Evolutionary conservation across 1,140 invertebrate species (phyloP), one percentile per base, ranked within the genome.

Genomic region (Zaprionus nigranus): DNA sequence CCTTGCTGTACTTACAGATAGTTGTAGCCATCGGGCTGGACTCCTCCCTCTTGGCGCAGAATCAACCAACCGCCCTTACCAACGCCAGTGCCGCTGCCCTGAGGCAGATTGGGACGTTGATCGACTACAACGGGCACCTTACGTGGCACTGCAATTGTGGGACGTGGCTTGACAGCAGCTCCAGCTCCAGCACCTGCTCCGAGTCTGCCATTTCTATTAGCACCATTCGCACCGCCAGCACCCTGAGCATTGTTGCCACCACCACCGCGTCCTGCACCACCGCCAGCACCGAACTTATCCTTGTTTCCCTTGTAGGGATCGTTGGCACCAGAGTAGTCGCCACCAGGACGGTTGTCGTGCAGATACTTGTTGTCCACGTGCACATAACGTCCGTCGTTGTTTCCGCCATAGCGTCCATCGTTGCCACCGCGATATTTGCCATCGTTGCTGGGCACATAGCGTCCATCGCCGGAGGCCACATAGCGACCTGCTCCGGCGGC

Each of bases 341-440:
- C 91, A 4, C 81, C 91, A 53, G 73, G 73, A 51, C 85, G 79
- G 75, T 84, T 71, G 28, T 91, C 82, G n/a, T 92, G 86, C 17
- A 74, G n/a, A 43, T 92, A 91, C 26, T 91, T 88, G 57, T 78
- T 82, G 65, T 92, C 90, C 46, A 64, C 40, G 26, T 93, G 92
- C 30, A 92, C 76, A 75, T 93, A 93, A 15, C 87, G 80, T 7
- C 93, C 92, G 60, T 92, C 92, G 59, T 82, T 87, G 7, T 63
- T 72, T 2, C 86, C 82, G 1, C 83, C 36, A 38, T 93, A 93
- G 54, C 73, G 75, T 2, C 91, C 91, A 74, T 91, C 87, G 40
- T 61, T 61, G 20, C 70, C 74, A 2, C 84, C 77, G 1, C 70
- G 70, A 75, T 92, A 92, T 1, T 78, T 76, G n/a, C 91, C 91